A percentile compares a stretch with the other conserved stretches of the same genome.
Evolutionary conservation across 2,797 vertebrate species (phyloP).

Genomic region (Lutjanus campechanus): DNA sequence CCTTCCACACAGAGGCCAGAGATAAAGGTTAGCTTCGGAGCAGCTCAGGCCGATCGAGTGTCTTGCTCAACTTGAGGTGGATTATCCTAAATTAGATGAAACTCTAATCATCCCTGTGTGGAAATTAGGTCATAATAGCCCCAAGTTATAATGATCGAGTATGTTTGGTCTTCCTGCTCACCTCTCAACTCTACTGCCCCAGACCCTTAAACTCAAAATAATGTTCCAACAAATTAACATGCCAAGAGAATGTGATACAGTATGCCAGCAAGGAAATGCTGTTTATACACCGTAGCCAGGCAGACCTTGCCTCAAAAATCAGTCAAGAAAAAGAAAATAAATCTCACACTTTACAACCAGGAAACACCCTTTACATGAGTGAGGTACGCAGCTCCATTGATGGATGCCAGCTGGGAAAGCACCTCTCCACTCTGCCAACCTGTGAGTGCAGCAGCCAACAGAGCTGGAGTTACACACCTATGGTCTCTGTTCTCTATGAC

Average conservation of each 20-base stretch:
- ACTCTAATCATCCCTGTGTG: not conserved
- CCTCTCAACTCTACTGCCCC: slow-evolving; percentile 15
- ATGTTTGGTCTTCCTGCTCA: slow-evolving; percentile 16
- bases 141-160: not conserved
- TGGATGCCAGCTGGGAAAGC: slow-evolving; percentile 76
- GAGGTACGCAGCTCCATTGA: slow-evolving; percentile 60
- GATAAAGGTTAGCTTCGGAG: not conserved
- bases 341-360: slow-evolving; percentile 59
- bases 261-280: slow-evolving; percentile 43
- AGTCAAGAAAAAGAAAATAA: slow-evolving; percentile 53
- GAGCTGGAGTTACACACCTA: slow-evolving; percentile 45
- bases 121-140: not conserved
- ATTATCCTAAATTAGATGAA: slow-evolving; percentile 15
- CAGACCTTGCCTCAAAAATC: slow-evolving; percentile 29
- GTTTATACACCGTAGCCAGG: slow-evolving; percentile 19
- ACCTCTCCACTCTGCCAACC: slow-evolving; percentile 62
- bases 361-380: slow-evolving; percentile 69
- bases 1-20: slow-evolving; percentile 5
- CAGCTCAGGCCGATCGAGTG: not conserved
- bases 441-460: slow-evolving; percentile 38
- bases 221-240: not conserved
- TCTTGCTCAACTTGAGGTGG: not conserved
- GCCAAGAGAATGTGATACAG: not conserved
- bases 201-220: slow-evolving; percentile 27
- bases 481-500: slow-evolving; percentile 30